Conservation (phyloP, 2,888 invertebrate genomes). For the Anagyrus pseudococci region DNA sequence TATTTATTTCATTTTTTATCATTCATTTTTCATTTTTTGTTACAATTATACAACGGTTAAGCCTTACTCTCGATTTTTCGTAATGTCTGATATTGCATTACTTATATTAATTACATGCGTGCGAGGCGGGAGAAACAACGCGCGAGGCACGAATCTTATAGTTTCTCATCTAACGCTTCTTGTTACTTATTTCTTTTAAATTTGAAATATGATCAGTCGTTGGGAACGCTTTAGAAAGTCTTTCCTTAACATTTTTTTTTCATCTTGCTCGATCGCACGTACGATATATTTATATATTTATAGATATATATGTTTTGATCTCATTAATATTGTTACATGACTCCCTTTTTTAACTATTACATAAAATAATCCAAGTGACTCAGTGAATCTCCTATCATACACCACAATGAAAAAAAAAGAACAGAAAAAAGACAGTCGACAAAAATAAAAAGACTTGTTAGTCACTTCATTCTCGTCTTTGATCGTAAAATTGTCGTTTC, state of each 20-base stretch:
- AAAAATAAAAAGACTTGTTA: constrained; percentile 8
- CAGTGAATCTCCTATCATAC: constrained; percentile 27
- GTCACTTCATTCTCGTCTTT: constrained; percentile 7
- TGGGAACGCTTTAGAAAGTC: constrained; percentile 22
- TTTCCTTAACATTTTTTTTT: background rate
- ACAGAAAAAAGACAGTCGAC: constrained; percentile 15
- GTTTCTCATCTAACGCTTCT: background rate
- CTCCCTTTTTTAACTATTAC: constrained; percentile 15
- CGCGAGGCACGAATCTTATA: constrained; percentile 18
- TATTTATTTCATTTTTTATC: constrained; percentile 14
- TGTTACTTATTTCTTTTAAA: constrained; percentile 25
- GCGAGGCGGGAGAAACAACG: constrained; percentile 16
- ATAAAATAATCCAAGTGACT: constrained; percentile 27
- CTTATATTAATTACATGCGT: constrained; percentile 26
- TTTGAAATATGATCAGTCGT: constrained; percentile 33
- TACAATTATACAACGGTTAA: constrained; percentile 34
- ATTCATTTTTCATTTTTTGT: constrained; percentile 26
- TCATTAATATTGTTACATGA: constrained; percentile 10
- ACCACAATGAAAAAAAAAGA: constrained; percentile 20
- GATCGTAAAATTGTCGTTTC: constrained; percentile 25
- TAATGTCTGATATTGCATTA: constrained; percentile 34
- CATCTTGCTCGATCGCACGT: constrained; percentile 6
- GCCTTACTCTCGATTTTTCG: constrained; percentile 18
- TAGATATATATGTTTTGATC: constrained; percentile 11
- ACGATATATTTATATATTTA: constrained; percentile 12